Conservation (phyloP, 2,113 vertebrate species). For the Apus apus region DNA sequence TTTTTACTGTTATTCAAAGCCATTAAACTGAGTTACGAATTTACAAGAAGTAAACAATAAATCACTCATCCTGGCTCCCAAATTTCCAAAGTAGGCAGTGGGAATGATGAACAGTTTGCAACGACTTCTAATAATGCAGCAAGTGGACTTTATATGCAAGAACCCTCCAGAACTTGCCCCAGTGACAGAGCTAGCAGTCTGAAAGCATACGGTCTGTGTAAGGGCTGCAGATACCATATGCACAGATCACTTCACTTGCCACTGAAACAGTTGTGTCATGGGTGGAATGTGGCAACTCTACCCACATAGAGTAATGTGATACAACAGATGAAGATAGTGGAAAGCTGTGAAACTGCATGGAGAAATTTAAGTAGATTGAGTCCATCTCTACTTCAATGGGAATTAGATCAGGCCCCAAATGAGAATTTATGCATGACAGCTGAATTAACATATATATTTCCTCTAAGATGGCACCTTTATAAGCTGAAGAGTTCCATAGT, state of each 20-base stretch:
- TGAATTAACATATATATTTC: conserved; percentile 64
- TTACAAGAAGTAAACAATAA: neutral
- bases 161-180: neutral
- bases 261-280: conserved; percentile 66
- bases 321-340: conserved; percentile 65
- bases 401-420: conserved; percentile 49
- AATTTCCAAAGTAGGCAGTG: neutral
- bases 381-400: conserved; percentile 44
- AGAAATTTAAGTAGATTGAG: conserved; percentile 67
- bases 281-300: conserved; percentile 70
- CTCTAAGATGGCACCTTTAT: conserved; percentile 49
- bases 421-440: conserved; percentile 55
- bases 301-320: conserved; percentile 64
- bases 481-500: conserved; percentile 8
- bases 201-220: conserved; percentile 60
- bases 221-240: conserved; percentile 48
- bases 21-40: neutral
- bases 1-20: neutral
- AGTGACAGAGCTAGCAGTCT: neutral
- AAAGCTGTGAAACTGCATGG: conserved; percentile 60
- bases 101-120: neutral
- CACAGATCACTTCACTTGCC: conserved; percentile 54
- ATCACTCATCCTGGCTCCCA: neutral
- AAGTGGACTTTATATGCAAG: neutral
- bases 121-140: neutral